Evolutionary conservation across 1,140 invertebrate genomes (phyloP), one percentile per base, ranked within the genome.

Genomic region (Antheraea pernyi): DNA sequence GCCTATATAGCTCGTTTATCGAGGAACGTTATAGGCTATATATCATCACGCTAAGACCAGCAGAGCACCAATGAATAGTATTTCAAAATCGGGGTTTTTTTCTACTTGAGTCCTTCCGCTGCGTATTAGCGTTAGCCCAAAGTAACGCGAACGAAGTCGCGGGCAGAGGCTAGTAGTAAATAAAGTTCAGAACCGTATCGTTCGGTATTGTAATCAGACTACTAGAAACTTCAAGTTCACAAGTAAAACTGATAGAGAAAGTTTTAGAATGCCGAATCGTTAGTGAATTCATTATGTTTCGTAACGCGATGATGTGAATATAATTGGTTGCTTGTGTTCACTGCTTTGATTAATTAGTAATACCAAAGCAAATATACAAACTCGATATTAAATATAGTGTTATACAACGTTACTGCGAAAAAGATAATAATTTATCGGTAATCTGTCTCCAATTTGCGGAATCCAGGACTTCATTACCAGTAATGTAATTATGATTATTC

Each of bases 271-370:
- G 59, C 59, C 64, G 63, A 68, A 60, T 53, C 42, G 61, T 60
- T 37, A 7, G 42, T 59, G 48, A 69, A 60, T 67, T 76, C 64
- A 71, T 73, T 67, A 48, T 8, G 18, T 67, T 65, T 62, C 58
- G 30, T 72, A 65, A 70, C 63, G 46, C 59, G 30, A 69, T 76
- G 69, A 77, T 76, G 71, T 59, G 71, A 73, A 70, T 75, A 71
- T 77, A 81, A 81, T 79, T 77, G 76, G 70, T 36, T 68, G 61
- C 76, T 76, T 80, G 66, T 70, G 72, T 69, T 70, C 16, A 65
- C 67, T 3, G 62, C 70, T 65, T 70, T 75, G 46, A 48, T 73
- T 70, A 61, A 72, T 65, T 60, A 65, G 30, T 39, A 11, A 19
- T 30, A 53, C 0, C 13, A 53, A 53, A 53, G 46, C 13, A 53